Base-by-base conservation (phyloP, 2,888 invertebrate species). In the Pollenia griseotomentosa region DNA sequence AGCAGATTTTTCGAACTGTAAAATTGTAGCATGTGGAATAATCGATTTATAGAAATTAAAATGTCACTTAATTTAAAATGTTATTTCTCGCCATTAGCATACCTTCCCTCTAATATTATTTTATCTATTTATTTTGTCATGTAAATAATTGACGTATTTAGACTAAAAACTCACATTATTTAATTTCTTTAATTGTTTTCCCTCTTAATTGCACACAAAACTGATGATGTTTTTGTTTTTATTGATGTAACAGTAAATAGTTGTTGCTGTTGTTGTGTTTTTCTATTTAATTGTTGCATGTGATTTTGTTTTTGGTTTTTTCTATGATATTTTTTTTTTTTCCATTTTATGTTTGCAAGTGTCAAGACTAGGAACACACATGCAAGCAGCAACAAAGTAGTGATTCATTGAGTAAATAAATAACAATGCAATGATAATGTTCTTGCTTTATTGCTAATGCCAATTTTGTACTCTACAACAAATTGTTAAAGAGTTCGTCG, bases 111-210 rank as follows among this genome's bases (percentile, higher is more conserved):
- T 1, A 12, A 16, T 8, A 46, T 53, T 82, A 12, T 73, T 57
- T 63, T 53, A 71, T 78, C 55, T 65, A 68, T 53, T 75, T 59
- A 75, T 80, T 44, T 86, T 73, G 71, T 83, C 77, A 57, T 87
- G 59, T 73, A 81, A 84, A 77, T 68, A 87, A 84, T 77, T 84
- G 81, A 87, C 86, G 83, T 84, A 66, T 77, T 81, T 81, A 87
- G 84, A 73, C 81, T 84, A 77, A 83, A 83, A 83, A 77, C 80
- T 83, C 83, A 77, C 80, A 80, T 80, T 46, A 65, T 80, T 83
- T 80, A 84, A 87, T 84, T 84, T 84, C 46, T 78, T 77, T 84
- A 81, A 87, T 81, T 87, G 68, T 55, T 75, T 78, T 19, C 61
- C 59, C 61, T 74, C 59, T 68, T 84, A 79, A 84, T 74, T 79